These are phyloP conservation scores for Erannis defoliaria DNA, from an alignment of 2,888 invertebrate genomes.

Conservation along the genomic window DNA sequence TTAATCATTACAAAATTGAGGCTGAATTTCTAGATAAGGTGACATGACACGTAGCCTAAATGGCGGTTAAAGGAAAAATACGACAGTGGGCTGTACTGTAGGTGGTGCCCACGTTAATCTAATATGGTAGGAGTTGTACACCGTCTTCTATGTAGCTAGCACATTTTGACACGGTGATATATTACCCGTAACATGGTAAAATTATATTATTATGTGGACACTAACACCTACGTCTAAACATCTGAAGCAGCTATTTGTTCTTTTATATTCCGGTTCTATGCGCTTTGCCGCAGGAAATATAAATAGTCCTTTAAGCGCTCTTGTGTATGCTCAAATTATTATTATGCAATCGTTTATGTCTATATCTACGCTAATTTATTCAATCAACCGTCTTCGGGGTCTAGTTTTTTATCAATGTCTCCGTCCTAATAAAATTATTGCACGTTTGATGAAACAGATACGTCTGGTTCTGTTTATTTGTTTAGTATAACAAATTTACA, in stretches of 20 bases:
- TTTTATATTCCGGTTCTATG: conserved; percentile 23
- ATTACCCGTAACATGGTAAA: conserved; percentile 44
- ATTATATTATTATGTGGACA: conserved; percentile 31
- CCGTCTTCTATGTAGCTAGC: conserved; percentile 69
- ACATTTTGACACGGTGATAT: conserved; percentile 35
- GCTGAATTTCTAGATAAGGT: conserved; percentile 63
- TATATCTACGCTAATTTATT: conserved; percentile 28
- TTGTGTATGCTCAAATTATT: conserved; percentile 13
- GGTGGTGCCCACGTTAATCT: conserved; percentile 81
- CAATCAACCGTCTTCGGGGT: conserved; percentile 7
- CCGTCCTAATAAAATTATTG: conserved; percentile 33
- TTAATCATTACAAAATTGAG: conserved; percentile 54
- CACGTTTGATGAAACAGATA: conserved; percentile 51
- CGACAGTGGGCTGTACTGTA: conserved; percentile 77
- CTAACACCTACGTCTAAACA: conserved; percentile 21
- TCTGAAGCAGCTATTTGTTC: conserved; percentile 19
- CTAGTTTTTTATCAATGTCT: conserved; percentile 40
- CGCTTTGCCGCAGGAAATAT: conserved; percentile 25
- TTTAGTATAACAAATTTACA: conserved; percentile 62
- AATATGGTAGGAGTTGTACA: conserved; percentile 76
- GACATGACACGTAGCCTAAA: conserved; percentile 81
- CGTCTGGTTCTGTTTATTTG: conserved; percentile 57
- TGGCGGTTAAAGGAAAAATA: conserved; percentile 68
- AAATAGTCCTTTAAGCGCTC: conserved; percentile 19
- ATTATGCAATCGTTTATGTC: conserved; percentile 14